phyloP scores from a whole-genome alignment of 2,113 vertebrate species.

The Piprites chloris region DNA sequence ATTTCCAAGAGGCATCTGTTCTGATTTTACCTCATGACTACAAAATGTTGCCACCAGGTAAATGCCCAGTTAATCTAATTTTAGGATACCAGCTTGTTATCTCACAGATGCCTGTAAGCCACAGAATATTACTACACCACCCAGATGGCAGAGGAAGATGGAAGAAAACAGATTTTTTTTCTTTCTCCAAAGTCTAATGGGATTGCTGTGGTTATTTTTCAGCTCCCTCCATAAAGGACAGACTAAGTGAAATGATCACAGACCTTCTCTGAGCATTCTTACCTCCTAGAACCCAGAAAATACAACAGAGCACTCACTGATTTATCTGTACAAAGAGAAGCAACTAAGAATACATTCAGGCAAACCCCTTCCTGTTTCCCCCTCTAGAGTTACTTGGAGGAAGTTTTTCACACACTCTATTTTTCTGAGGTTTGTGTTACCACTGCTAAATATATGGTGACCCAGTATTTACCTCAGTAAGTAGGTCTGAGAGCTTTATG shows the following conservation, averaged over 20 bases:
- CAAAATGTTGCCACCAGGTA: background rate
- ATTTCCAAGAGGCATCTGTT: background rate
- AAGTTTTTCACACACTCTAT: background rate
- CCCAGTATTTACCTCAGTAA: background rate
- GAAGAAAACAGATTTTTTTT: background rate
- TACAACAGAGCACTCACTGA: background rate
- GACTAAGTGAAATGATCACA: background rate
- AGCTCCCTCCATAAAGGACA: background rate
- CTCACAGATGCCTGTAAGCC: background rate
- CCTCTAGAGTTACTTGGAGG: background rate
- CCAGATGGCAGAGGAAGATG: background rate
- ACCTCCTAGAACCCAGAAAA: background rate
- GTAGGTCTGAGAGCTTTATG: background rate
- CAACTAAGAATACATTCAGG: background rate
- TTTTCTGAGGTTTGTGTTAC: background rate
- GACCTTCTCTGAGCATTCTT: background rate
- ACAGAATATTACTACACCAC: background rate
- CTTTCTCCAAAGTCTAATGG: background rate
- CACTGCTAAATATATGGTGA: background rate
- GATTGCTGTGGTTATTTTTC: background rate
- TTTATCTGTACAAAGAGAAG: background rate
- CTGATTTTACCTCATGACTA: background rate
- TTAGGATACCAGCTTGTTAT: background rate
- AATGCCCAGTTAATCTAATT: background rate
- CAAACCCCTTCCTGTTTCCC: background rate